These are phyloP conservation scores for Hecatera dysodea DNA, from an alignment of 2,888 invertebrate genomes.

Conservation along the genomic window DNA sequence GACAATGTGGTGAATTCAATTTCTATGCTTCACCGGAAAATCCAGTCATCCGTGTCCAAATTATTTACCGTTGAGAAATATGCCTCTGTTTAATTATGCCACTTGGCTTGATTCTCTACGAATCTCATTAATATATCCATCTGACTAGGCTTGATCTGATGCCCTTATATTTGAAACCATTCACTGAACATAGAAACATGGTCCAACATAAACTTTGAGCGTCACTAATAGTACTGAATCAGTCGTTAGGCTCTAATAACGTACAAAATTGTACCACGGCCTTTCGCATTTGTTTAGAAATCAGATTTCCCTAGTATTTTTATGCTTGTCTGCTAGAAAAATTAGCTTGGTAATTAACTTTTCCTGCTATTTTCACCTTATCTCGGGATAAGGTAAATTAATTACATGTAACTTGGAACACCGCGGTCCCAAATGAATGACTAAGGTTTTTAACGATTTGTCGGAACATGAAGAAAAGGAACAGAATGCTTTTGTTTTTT, in stretches of 20 bases:
- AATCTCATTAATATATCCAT: slow-evolving; percentile 19
- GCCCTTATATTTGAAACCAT: slow-evolving; percentile 13
- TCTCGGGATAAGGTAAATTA: slow-evolving; percentile 19
- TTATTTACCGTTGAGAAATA: slow-evolving; percentile 6
- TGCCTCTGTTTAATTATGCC: slow-evolving; percentile 9
- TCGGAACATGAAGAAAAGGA: neutral
- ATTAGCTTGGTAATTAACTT: slow-evolving; percentile 14
- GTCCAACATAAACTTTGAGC: slow-evolving; percentile 26
- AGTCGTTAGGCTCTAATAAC: slow-evolving; percentile 52
- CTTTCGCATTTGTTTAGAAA: slow-evolving; percentile 42
- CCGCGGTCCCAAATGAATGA: slow-evolving; percentile 20
- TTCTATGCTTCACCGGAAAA: neutral
- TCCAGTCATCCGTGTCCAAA: neutral
- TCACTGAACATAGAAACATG: slow-evolving; percentile 13
- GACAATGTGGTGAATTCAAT: neutral
- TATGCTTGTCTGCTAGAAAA: slow-evolving; percentile 14
- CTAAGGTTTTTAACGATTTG: neutral
- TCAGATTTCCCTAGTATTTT: slow-evolving; percentile 33
- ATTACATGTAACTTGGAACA: slow-evolving; percentile 26
- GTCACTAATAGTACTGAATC: slow-evolving; percentile 19
- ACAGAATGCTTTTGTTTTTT: neutral
- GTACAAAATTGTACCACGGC: slow-evolving; percentile 32
- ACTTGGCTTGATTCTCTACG: slow-evolving; percentile 4
- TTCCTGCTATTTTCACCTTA: slow-evolving; percentile 15
- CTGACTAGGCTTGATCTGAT: slow-evolving; percentile 31